Evolutionary conservation across 1,140 invertebrate genomes (phyloP), one percentile per base, ranked within the genome.

Genomic region (Choristoneura fumiferana): DNA sequence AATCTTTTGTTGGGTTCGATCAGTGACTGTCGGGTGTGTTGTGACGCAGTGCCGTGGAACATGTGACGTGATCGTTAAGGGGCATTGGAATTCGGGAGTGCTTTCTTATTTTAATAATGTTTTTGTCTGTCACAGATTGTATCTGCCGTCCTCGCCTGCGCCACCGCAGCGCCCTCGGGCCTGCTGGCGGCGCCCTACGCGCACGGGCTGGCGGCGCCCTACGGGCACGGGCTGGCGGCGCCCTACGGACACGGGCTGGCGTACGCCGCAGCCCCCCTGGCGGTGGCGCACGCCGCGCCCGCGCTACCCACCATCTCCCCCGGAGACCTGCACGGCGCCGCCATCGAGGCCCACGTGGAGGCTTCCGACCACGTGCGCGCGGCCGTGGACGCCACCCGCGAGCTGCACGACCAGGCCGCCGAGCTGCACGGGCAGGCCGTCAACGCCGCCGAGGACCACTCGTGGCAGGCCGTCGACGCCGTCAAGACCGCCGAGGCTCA

Each of bases 351-450:
- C 15, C 87, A 87, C 59, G 84, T 87, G n/a, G 81, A 81, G 0
- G 81, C 78, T 18, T 60, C 73, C 63, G 84, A 87, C 77, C 84
- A 87, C 61, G 81, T 71, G 67, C 84, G 84, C 60, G 78, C 83
- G 45, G 76, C 84, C 49, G 79, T 79, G 57, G 81, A 90, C 59
- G 80, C 81, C 40, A 77, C 71, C 60, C 78, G 87, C 40, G 90
- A 91, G 81, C 76, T 68, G 64, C 90, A 91, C 76, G 92, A 92
- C 89, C 91, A 92, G 72, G 84, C 91, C 61, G 81, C 91, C 66
- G 91, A 93, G 73, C 71, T 89, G 64, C 79, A 90, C n/a, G 91
- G 91, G 29, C 89, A 91, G 65, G 91, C 90, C 63, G 71, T 87
- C 69, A 92, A 91, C 78, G 91, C 91, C 63, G 90, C 91, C 63